Percentiles rank a stretch among this genome's conserved stretches.
These are phyloP conservation scores for Nestor notabilis DNA, from an alignment of 2,113 vertebrate genomes.

Conservation along the genomic window DNA sequence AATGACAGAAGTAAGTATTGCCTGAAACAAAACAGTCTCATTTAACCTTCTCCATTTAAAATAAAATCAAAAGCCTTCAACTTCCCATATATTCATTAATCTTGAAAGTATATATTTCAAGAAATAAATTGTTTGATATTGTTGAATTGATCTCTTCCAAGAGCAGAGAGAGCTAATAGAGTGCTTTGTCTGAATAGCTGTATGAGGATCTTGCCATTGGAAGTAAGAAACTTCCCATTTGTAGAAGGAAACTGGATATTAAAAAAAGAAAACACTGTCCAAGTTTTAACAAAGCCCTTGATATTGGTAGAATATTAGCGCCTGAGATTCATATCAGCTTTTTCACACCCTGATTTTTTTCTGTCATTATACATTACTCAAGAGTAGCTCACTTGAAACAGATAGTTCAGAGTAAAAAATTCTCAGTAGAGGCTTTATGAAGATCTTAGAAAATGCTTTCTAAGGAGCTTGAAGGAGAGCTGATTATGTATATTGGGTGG, in stretches of 20 bases:
- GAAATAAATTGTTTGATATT: background rate
- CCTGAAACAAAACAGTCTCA: background rate
- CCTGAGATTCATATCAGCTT: background rate
- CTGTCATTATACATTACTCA: background rate
- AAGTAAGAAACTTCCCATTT: background rate
- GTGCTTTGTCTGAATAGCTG: background rate
- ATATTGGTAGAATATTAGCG: background rate
- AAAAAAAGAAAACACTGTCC: background rate
- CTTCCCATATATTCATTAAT: background rate
- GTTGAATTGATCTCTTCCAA: background rate
- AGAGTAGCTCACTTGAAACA: background rate
- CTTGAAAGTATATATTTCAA: background rate
- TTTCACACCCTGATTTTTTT: background rate
- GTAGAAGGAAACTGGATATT: background rate
- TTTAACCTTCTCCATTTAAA: background rate
- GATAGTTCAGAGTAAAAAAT: background rate
- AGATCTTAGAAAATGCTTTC: background rate
- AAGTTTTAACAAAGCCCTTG: background rate
- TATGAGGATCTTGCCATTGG: background rate
- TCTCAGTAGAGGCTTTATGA: background rate
- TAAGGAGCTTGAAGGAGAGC: background rate
- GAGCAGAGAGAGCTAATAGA: background rate
- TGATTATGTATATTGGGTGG: background rate
- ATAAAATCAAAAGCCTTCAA: background rate
- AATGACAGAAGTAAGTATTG: background rate